Evolutionary conservation across 1,140 invertebrate species (phyloP).

Genomic region (Pogonomyrmex barbatus): DNA sequence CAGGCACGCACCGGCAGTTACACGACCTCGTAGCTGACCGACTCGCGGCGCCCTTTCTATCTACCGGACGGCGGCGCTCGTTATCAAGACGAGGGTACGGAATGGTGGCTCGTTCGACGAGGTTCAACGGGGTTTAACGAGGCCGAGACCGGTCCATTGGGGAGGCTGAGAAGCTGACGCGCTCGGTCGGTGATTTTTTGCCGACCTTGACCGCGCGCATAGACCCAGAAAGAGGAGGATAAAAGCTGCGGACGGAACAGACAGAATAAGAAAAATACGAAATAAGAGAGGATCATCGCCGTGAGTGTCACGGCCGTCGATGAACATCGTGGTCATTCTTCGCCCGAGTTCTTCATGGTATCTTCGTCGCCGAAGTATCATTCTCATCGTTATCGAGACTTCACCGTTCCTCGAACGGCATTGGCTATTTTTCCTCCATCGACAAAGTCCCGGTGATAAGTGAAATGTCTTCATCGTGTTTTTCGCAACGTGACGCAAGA

Average conservation of each 20-base stretch:
- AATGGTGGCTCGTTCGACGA: slow-evolving; percentile 55
- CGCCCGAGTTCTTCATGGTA: not conserved
- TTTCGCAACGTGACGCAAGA: slow-evolving; percentile 5
- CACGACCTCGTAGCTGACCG: slow-evolving; percentile 82
- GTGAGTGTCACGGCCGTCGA: not conserved
- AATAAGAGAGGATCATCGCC: not conserved
- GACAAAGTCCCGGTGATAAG: slow-evolving; percentile 26
- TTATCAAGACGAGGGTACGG: slow-evolving; percentile 40
- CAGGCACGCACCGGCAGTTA: slow-evolving; percentile 83
- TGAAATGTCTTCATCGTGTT: slow-evolving; percentile 24
- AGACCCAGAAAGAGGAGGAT: slow-evolving; percentile 36
- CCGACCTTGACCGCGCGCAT: slow-evolving; percentile 53
- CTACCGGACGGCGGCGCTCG: slow-evolving; percentile 8
- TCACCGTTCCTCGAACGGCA: not conserved
- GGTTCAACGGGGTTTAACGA: slow-evolving; percentile 73
- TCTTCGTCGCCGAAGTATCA: not conserved
- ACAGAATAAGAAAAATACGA: slow-evolving; percentile 4
- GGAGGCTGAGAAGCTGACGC: slow-evolving; percentile 78
- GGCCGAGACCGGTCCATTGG: slow-evolving; percentile 78
- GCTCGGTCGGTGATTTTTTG: slow-evolving; percentile 44
- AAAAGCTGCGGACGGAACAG: not conserved
- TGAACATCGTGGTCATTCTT: slow-evolving; percentile 22
- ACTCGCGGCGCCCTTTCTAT: slow-evolving; percentile 50
- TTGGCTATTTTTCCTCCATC: slow-evolving; percentile 9
- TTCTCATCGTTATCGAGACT: not conserved